A percentile compares a stretch with the other conserved stretches of the same genome.
Evolutionary conservation across 2,113 vertebrate genomes (phyloP).

Genomic region (Strix uralensis): DNA sequence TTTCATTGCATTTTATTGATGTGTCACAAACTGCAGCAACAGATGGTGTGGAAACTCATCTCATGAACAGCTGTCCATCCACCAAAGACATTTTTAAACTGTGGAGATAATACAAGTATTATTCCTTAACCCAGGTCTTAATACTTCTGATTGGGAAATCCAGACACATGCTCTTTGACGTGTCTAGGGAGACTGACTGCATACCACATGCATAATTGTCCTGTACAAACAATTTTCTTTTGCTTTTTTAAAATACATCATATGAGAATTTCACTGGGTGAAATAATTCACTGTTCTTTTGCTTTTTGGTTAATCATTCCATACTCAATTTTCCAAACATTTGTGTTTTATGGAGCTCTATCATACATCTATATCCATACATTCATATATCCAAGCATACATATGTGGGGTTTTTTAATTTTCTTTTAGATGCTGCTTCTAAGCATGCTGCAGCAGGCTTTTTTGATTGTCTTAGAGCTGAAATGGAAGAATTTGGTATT

Average conservation of each 20-base stretch:
- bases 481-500: slow-evolving; percentile 92
- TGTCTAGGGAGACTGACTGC: neutral
- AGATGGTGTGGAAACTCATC: neutral
- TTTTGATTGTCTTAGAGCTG: slow-evolving; percentile 93
- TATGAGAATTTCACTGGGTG: neutral
- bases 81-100: neutral
- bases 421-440: slow-evolving; percentile 86
- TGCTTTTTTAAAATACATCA: neutral
- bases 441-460: slow-evolving; percentile 95
- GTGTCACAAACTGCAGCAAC: neutral
- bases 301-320: neutral
- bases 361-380: neutral
- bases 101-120: neutral
- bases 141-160: neutral
- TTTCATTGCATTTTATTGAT: neutral
- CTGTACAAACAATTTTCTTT: neutral
- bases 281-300: neutral
- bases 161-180: neutral
- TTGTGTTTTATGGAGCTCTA: neutral
- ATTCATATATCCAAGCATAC: neutral
- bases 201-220: neutral
- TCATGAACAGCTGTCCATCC: neutral
- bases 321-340: neutral
- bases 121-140: neutral
- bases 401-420: neutral